Evolutionary conservation across 2,113 vertebrate genomes (phyloP).

Genomic region (Ailurus styani): DNA sequence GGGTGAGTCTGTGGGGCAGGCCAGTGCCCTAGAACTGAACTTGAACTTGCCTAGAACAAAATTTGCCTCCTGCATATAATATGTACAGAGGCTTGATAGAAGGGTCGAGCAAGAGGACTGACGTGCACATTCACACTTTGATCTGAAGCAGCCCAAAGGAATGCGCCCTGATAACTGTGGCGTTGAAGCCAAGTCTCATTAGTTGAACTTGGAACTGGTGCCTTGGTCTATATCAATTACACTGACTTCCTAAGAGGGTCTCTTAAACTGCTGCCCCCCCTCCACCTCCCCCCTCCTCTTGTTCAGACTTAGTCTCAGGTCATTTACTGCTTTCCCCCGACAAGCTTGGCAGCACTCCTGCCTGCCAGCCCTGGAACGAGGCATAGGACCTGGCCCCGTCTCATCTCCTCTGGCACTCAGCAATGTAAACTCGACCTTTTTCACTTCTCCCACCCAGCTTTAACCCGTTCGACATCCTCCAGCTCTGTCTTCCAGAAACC

Average conservation of each 20-base stretch:
- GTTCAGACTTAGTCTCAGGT: neutral
- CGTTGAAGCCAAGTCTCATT: neutral
- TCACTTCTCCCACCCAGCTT: neutral
- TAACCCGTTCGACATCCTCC: neutral
- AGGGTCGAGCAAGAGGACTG: neutral
- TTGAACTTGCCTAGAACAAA: neutral
- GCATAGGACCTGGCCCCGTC: neutral
- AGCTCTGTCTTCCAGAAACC: neutral
- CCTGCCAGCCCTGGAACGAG: neutral
- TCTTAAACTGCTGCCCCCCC: neutral
- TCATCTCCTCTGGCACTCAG: neutral
- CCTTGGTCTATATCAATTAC: neutral
- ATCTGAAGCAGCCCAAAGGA: neutral
- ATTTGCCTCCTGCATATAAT: neutral
- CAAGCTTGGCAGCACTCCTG: neutral
- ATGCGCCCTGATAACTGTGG: neutral
- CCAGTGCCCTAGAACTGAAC: neutral
- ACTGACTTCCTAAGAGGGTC: constrained; percentile 46
- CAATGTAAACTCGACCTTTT: constrained; percentile 38
- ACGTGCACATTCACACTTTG: neutral
- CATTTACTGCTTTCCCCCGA: neutral
- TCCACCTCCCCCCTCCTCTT: neutral
- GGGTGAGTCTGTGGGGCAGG: neutral
- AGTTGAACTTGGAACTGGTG: neutral
- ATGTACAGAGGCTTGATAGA: neutral